These are phyloP conservation scores for Bos javanicus DNA, from an alignment of 2,113 vertebrate genomes.

Conservation along the genomic window DNA sequence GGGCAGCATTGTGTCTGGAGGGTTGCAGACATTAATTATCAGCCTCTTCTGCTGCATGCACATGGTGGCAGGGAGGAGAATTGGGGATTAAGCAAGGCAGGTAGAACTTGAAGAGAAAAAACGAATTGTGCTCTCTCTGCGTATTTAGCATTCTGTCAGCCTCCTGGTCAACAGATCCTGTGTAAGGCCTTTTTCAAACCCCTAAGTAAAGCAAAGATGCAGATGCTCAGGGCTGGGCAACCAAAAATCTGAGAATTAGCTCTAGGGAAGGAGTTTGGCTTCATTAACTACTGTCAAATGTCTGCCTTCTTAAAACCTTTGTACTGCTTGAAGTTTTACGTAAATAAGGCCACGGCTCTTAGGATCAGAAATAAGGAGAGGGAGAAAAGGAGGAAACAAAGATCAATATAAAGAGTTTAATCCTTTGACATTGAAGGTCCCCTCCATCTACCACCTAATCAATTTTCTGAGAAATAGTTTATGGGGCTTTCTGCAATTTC, in stretches of 20 bases:
- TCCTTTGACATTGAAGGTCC: not conserved
- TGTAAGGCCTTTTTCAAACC: slow-evolving; percentile 22
- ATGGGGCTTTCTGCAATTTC: not conserved
- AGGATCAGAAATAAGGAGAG: slow-evolving; percentile 31
- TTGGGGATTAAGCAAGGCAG: slow-evolving; percentile 58
- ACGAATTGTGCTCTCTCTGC: slow-evolving; percentile 25
- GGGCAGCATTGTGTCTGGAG: slow-evolving; percentile 18
- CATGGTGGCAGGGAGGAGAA: slow-evolving; percentile 55
- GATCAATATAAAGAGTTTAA: slow-evolving; percentile 1
- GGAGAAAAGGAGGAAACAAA: not conserved
- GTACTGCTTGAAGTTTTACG: slow-evolving; percentile 3
- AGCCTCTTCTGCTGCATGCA: slow-evolving; percentile 44
- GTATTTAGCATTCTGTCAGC: slow-evolving; percentile 67
- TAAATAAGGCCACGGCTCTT: slow-evolving; percentile 31
- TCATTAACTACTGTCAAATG: slow-evolving; percentile 58
- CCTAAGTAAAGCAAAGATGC: slow-evolving; percentile 42
- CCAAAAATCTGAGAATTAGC: slow-evolving; percentile 23
- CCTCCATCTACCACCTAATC: not conserved
- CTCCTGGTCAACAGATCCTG: slow-evolving; percentile 42
- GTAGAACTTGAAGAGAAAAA: slow-evolving; percentile 60
- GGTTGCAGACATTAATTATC: slow-evolving; percentile 68
- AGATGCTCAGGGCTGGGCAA: slow-evolving; percentile 45
- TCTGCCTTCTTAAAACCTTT: slow-evolving; percentile 50
- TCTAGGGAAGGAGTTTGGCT: slow-evolving; percentile 38
- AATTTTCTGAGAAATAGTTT: slow-evolving; percentile 17